Percentiles rank a stretch among this genome's conserved stretches.
phyloP scores from a whole-genome alignment of 2,113 vertebrate species.

The Myrmecobius fasciatus region DNA sequence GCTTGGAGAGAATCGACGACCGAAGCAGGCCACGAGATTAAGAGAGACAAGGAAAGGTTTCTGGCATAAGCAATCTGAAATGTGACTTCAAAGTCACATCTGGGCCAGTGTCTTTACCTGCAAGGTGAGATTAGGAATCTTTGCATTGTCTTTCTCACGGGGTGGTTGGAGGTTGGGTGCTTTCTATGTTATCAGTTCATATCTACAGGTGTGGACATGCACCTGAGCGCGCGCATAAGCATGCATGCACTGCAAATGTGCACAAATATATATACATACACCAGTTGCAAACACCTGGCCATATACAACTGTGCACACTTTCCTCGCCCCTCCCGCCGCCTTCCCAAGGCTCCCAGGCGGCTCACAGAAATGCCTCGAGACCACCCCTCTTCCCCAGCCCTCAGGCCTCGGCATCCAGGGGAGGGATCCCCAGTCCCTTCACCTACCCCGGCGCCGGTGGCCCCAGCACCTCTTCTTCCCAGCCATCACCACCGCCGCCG shows the following conservation, averaged over 20 bases:
- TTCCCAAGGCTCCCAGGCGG: background rate
- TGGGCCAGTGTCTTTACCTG: background rate
- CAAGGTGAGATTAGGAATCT: background rate
- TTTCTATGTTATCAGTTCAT: background rate
- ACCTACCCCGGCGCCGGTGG: constrained; percentile 49
- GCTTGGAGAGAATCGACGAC: too few species aligned
- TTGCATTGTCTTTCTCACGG: too few species aligned
- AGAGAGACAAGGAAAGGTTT: background rate
- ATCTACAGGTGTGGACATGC: background rate
- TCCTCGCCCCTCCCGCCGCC: too few species aligned
- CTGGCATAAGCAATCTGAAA: background rate
- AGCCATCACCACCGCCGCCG: too few species aligned
- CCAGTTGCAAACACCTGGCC: background rate
- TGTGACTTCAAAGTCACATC: background rate
- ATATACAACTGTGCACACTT: background rate
- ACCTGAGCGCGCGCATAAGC: too few species aligned
- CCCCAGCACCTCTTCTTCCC: background rate
- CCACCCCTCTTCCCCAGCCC: background rate
- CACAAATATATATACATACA: background rate
- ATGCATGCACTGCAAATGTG: background rate
- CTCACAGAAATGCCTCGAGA: background rate
- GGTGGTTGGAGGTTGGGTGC: background rate
- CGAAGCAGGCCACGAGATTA: background rate
- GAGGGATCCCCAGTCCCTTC: background rate
- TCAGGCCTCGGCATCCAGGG: too few species aligned